Evolutionary conservation across 2,888 invertebrate species (phyloP).

Genomic region (Phengaris arion): DNA sequence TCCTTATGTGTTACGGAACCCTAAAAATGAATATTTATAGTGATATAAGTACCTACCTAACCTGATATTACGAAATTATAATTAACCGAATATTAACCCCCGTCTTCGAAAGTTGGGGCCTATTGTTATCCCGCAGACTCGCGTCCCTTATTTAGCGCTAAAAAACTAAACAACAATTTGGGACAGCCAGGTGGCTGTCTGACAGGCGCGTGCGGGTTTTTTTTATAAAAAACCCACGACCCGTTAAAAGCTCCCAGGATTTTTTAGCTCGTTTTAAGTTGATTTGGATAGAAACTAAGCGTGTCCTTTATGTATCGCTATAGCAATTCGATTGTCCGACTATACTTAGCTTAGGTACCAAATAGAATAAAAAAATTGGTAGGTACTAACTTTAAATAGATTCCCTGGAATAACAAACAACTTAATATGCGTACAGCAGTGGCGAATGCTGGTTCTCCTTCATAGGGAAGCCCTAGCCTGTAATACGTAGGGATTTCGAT

Average conservation of each 20-base stretch:
- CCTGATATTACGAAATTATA: too few species aligned
- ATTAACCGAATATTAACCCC: background rate
- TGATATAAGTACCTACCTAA: too few species aligned
- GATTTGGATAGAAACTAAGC: background rate
- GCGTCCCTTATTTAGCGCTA: background rate
- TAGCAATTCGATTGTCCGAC: background rate
- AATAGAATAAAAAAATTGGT: too few species aligned
- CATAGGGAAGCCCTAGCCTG: too few species aligned
- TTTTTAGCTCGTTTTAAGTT: background rate
- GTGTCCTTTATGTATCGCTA: background rate
- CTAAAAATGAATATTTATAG: too few species aligned
- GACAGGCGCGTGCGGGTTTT: slow-evolving; percentile 23
- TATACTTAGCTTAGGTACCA: too few species aligned
- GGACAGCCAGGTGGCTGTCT: slow-evolving; percentile 20
- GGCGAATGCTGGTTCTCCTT: too few species aligned
- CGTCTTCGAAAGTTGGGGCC: background rate
- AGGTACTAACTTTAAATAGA: too few species aligned
- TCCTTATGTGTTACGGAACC: too few species aligned
- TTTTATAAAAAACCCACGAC: background rate
- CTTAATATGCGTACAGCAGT: too few species aligned
- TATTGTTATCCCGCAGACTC: background rate
- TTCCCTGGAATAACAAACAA: too few species aligned
- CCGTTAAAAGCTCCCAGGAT: slow-evolving; percentile 2
- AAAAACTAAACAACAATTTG: slow-evolving; percentile 9
- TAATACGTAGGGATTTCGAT: too few species aligned